Evolutionary conservation across 2,888 invertebrate genomes (phyloP), one percentile per base, ranked within the genome.

Genomic region (Aleiodes testaceus): DNA sequence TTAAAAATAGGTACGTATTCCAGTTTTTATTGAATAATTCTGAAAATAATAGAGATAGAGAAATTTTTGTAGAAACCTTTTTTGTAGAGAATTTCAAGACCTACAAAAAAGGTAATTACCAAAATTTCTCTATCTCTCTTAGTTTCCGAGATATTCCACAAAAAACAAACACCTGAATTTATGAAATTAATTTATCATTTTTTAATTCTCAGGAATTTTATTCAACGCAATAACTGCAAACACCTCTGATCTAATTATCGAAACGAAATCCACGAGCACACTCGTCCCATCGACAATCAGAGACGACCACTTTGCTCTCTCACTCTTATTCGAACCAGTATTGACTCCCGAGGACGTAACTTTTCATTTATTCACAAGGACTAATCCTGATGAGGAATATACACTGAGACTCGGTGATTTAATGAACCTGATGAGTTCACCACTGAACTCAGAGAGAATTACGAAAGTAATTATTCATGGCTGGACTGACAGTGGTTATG

Each of bases 381-480:
- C 77, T 3, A 82, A 84, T 70, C 75, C 75, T 7, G 72, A 66
- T 1, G 70, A 77, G 1, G 52, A 78, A 3, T 77, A 79, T 45
- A 30, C 69, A 11, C 18, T 80, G 12, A 79, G 75, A 44, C 50
- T 77, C 3, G 72, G 75, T n/a, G 79, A 81, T 53, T 30, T 65
- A 1, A 69, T 61, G 4, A 80, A 69, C 44, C 52, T 85, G 4
- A 69, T 66, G 11, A 30, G 47, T 26, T 84, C 82, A 0, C 72
- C 76, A 44, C 83, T 85, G 20, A 77, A 75, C 12, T 5, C 66
- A 11, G 66, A 72, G 3, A 49, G 65, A 26, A 70, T 76, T 0
- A 84, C 84, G 0, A 89, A 89, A 80, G 77, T 89, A n/a, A 77
- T 89, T 3, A 83, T 89, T 22, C 89, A 89, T 69, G 89, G 89